Evolutionary conservation across 1,140 invertebrate genomes (phyloP).

Genomic region (Trichonephila clavata): DNA sequence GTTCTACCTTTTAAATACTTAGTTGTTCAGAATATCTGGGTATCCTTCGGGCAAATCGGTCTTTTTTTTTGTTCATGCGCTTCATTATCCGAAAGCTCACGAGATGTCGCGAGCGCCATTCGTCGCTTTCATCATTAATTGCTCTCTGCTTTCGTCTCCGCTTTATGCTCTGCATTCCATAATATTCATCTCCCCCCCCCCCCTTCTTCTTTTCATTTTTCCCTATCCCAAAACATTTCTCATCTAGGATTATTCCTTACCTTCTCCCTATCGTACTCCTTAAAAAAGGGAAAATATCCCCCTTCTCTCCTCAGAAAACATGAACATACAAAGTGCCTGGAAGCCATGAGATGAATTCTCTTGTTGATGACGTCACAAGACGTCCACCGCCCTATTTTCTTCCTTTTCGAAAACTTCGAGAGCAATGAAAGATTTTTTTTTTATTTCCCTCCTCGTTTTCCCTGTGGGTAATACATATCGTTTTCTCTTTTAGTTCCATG

Average conservation of each 20-base stretch:
- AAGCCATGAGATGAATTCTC: conserved; percentile 36
- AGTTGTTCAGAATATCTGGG: too few species aligned
- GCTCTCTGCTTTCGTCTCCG: neutral
- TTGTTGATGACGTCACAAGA: conserved; percentile 52
- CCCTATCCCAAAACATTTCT: neutral
- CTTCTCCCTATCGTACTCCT: neutral
- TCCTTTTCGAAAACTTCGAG: neutral
- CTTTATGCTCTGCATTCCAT: neutral
- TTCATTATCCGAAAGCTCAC: neutral
- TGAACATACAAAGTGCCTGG: neutral
- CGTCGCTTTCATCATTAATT: neutral
- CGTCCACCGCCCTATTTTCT: neutral
- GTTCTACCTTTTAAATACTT: too few species aligned
- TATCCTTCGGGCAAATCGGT: neutral
- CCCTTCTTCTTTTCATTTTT: neutral
- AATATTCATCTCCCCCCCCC: neutral
- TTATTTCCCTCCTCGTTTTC: neutral
- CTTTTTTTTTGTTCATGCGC: neutral
- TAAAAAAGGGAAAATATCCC: neutral
- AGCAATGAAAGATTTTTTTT: neutral
- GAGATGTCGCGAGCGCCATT: neutral
- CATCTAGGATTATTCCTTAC: neutral
- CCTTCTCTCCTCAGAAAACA: neutral
- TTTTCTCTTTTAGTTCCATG: neutral
- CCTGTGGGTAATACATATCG: conserved; percentile 7